Evolutionary conservation across 2,797 vertebrate genomes (phyloP).

Genomic region (Anas bahamensis): DNA sequence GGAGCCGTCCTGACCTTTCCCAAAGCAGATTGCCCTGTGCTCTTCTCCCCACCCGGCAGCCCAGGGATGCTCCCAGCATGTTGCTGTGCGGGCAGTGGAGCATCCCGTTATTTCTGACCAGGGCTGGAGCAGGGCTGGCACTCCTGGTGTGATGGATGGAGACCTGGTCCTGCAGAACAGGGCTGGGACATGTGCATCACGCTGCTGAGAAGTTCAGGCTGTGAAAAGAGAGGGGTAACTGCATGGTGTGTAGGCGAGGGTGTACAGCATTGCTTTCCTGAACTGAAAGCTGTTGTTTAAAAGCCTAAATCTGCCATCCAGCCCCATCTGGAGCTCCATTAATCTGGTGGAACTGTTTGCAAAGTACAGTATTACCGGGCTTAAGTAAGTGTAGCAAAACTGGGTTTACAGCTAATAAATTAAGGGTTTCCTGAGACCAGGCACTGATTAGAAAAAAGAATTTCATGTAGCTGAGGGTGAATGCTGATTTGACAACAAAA

Average conservation of each 20-base stretch:
- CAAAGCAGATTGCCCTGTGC: background rate
- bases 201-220: background rate
- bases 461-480: background rate
- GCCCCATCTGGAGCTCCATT: background rate
- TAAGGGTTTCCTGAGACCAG: background rate
- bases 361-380: background rate
- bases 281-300: background rate
- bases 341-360: background rate
- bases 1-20: background rate
- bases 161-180: background rate
- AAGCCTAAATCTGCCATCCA: background rate
- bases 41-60: background rate
- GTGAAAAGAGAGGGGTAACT: background rate
- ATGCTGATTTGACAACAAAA: background rate
- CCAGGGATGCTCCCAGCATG: background rate
- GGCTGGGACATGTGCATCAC: rapidly evolving
- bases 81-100: background rate
- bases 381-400: background rate
- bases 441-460: background rate
- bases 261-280: background rate
- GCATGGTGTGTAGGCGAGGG: background rate
- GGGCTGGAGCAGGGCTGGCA: background rate
- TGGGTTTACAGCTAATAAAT: background rate
- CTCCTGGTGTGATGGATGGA: background rate
- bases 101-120: background rate